Base-by-base conservation (phyloP, 1,140 invertebrate species). In the Trichonephila inaurata region DNA sequence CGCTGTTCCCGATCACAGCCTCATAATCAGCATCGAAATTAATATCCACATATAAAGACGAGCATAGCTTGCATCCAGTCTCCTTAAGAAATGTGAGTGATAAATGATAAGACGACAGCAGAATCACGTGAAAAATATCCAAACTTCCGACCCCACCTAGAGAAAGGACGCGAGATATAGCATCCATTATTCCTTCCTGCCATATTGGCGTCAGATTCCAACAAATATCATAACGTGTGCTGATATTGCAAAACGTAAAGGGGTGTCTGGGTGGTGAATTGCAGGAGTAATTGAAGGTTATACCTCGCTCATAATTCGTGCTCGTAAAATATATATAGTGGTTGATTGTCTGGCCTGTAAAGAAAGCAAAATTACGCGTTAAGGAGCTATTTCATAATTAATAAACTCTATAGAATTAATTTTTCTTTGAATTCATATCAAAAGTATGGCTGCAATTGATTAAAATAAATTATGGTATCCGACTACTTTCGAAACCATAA, bases 101-200 rank as follows among this genome's bases (percentile, higher is more conserved):
- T 60, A 89, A 89, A 89, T 89, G 88, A 60, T 60, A 72, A 44
- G 64, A 89, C 51, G 88, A 51, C 64, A 77, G 44, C 14, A 89
- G 44, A 60, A 89, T 69, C 19, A 51, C n/a, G 33, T 60, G 69
- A 89, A 77, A 89, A 89, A 89, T 89, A 51, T 72, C 88, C 64
- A 72, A 51, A 60, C 64, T 89, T 69, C 19, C 5, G 5, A 8
- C 14, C 8, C 64, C 88, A 89, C 88, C 88, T 77, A 33, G 88
- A 72, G 40, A 58, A 24, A 58, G 61, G 19, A 61, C 18, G 58
- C 88, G 66, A 89, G 40, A 72, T 77, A 89, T 89, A 21, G 64
- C 64, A 60, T 51, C 64, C 64, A 77, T 77, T 33, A 89, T 33
- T 89, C 66, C 58, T 89, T 21, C 33, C 16, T 28, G 64, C 88